These are phyloP conservation scores for Dicycla oo DNA, from an alignment of 2,888 invertebrate genomes.

Conservation along the genomic window DNA sequence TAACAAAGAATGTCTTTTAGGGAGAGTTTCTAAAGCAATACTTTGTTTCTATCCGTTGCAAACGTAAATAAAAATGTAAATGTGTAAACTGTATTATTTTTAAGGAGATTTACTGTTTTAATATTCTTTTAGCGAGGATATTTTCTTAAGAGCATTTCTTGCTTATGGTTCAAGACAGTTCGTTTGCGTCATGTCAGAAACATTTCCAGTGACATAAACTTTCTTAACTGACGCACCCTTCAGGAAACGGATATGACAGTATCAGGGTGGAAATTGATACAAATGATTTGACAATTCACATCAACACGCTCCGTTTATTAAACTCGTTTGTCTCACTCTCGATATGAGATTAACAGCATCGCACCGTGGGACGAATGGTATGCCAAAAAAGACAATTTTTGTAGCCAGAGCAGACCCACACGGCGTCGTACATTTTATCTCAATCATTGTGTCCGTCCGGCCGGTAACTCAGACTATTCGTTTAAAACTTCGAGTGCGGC, in stretches of 20 bases:
- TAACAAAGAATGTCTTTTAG: conserved; percentile 78
- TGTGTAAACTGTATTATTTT: conserved; percentile 42
- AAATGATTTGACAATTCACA: conserved; percentile 80
- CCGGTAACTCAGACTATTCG: conserved; percentile 78
- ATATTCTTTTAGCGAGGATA: conserved; percentile 17
- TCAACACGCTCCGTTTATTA: conserved; percentile 52
- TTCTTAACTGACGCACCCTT: conserved; percentile 59
- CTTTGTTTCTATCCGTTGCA: conserved; percentile 54
- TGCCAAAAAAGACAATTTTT: conserved; percentile 44
- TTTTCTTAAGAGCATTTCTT: conserved; percentile 21
- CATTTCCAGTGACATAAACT: conserved; percentile 49
- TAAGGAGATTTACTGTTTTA: conserved; percentile 38
- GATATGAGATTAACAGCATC: conserved; percentile 57
- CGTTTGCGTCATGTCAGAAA: conserved; percentile 25
- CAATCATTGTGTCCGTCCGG: conserved; percentile 66
- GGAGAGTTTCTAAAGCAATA: conserved; percentile 50
- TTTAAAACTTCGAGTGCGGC: conserved; percentile 83
- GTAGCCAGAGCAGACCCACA: conserved; percentile 8
- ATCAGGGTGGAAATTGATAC: conserved; percentile 74
- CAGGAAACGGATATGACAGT: conserved; percentile 72
- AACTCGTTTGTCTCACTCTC: conserved; percentile 72
- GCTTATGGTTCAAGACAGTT: conserved; percentile 17
- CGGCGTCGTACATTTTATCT: conserved; percentile 44
- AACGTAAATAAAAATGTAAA: conserved; percentile 58
- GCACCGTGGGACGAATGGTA: conserved; percentile 26